Evolutionary conservation across 1,140 invertebrate genomes (phyloP).

Genomic region (Cotesia typhae): DNA sequence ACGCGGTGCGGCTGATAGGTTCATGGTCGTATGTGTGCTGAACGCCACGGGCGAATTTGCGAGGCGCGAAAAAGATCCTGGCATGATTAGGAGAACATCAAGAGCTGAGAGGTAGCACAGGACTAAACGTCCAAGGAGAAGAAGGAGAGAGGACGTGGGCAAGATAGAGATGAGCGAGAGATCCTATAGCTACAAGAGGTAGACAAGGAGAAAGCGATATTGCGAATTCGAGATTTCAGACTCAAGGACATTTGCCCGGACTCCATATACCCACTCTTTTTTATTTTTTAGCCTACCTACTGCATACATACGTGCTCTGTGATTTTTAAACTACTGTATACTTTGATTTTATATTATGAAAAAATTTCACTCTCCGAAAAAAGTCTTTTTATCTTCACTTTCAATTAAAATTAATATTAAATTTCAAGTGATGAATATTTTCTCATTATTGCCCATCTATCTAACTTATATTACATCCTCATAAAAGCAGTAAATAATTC

Average conservation of each 20-base stretch:
- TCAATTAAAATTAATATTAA: constrained; percentile 63
- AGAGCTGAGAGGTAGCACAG: constrained; percentile 58
- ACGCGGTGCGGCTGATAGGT: constrained; percentile 9
- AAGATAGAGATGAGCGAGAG: constrained; percentile 21
- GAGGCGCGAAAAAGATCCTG: constrained; percentile 59
- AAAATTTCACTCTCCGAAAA: constrained; percentile 30
- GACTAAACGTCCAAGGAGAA: constrained; percentile 50
- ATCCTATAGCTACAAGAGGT: neutral
- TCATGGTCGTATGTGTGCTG: constrained; percentile 29
- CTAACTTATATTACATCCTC: constrained; percentile 34
- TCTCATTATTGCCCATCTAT: constrained; percentile 57
- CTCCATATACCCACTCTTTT: constrained; percentile 1
- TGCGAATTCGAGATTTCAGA: constrained; percentile 44
- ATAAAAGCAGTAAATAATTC: constrained; percentile 8
- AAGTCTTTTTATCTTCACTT: constrained; percentile 51
- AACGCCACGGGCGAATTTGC: constrained; percentile 49
- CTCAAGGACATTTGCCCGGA: constrained; percentile 32
- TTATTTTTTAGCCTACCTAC: neutral
- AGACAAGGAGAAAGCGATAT: constrained; percentile 41
- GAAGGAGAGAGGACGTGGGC: constrained; percentile 24
- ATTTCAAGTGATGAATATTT: constrained; percentile 63
- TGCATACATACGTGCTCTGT: constrained; percentile 8
- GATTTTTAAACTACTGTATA: neutral
- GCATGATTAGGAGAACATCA: constrained; percentile 55
- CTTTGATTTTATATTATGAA: neutral